Percentiles rank a stretch among this genome's conserved stretches.
These are phyloP conservation scores for Knipowitschia caucasica DNA, from an alignment of 2,797 vertebrate species.

Conservation along the genomic window DNA sequence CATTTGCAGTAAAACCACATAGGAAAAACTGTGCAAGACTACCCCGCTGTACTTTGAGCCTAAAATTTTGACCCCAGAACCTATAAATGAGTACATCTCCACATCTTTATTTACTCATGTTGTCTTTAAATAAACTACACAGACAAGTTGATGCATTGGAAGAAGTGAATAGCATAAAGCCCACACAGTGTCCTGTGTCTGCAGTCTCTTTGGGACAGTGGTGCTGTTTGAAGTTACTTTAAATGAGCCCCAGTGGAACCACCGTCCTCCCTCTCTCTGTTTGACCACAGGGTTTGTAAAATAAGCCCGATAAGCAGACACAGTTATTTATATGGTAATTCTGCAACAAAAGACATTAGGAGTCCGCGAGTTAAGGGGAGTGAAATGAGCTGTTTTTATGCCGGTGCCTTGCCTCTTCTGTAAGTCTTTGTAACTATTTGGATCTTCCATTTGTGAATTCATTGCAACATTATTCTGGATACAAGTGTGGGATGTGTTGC, in stretches of 20 bases:
- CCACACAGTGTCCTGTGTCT: background rate
- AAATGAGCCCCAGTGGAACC: background rate
- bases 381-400: conserved; percentile 2
- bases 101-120: background rate
- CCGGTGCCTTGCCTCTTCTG: background rate
- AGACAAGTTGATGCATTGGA: background rate
- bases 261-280: background rate
- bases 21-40: no score
- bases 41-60: no score
- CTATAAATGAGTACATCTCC: no score
- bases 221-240: background rate
- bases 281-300: conserved; percentile 3
- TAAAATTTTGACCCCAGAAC: no score
- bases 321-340: conserved; percentile 11
- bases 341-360: background rate
- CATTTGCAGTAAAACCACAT: no score
- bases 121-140: background rate
- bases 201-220: background rate
- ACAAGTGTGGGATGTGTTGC: no score
- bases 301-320: conserved; percentile 4
- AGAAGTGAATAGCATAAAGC: background rate
- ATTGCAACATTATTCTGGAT: background rate
- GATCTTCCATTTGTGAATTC: background rate
- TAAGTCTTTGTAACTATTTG: background rate
- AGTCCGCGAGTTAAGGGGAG: background rate